Base-by-base conservation (phyloP, 2,113 vertebrate species). In the Peromyscus californicus region DNA sequence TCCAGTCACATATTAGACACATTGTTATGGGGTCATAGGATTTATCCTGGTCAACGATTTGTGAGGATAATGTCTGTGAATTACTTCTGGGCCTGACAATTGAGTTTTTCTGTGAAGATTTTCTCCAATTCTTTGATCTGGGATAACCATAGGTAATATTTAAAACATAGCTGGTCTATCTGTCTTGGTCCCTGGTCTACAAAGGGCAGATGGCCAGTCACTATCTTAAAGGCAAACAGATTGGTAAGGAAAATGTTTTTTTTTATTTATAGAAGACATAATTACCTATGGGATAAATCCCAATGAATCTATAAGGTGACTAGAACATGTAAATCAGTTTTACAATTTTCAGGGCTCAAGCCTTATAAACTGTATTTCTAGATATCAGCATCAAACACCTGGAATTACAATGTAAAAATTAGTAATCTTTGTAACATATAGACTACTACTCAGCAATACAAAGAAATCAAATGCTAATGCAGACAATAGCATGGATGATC, bases 21-120 rank as follows among this genome's bases (percentile, higher is more conserved):
- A 4, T 85, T 48, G 31, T 79, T 42, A 7, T 79, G 59, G 54
- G 39, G 17, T 84, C 57, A 48, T 48, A n/a, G 92, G 57, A 92
- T 76, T 97, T 95, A n/a, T 90, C 93, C 59, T 92, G n/a, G 15
- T 95, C n/a, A 93, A 42, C 82, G 33, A 87, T 93, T 91, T 90
- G 3, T 91, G n/a, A 93, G 17, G 19, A 94, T 45, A 91, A 95
- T 87, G 54, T n/a, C 54, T 93, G 10, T 85, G 79, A 76, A 65
- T 89, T 65, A 82, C 31, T 93, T 86, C 42, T 89, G 42, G 13
- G 36, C 3, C n/a, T 24, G 26, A 93, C 39, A 36, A 91, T 31
- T 79, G 85, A 92, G 26, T 88, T 86, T n/a, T 78, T 87, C 19
- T 75, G 65, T 85, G 74, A 92, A 92, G 76, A 61, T 57, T 78